Conservation (phyloP, 2,888 invertebrate species). For the Drosophila anomalata region DNA sequence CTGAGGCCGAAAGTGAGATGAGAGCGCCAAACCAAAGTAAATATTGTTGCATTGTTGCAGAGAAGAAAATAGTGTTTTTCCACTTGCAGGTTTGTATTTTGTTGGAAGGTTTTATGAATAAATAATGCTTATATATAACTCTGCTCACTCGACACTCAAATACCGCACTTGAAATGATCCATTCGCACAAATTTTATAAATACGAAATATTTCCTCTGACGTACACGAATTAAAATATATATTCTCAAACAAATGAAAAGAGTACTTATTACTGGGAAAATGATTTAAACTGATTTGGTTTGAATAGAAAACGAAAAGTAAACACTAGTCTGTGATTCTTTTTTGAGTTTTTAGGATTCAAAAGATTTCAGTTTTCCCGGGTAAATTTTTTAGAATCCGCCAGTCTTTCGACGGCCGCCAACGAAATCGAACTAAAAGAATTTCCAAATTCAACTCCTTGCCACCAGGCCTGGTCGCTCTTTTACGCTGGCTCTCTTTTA, state of each 20-base stretch:
- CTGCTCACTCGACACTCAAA: constrained; percentile 51
- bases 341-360: constrained; percentile 13
- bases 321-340: constrained; percentile 28
- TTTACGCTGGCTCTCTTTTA: constrained; percentile 34
- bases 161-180: constrained; percentile 51
- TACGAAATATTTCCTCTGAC: background rate
- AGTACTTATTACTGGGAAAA: background rate
- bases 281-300: background rate
- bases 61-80: constrained; percentile 16
- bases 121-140: constrained; percentile 35
- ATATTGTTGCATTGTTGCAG: constrained; percentile 57
- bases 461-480: constrained; percentile 27
- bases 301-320: constrained; percentile 19
- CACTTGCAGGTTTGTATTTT: constrained; percentile 14
- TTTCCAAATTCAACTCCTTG: constrained; percentile 75
- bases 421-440: constrained; percentile 74
- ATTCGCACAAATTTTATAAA: constrained; percentile 38
- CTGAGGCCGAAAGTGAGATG: constrained; percentile 57
- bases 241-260: constrained; percentile 46
- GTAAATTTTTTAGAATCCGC: constrained; percentile 39
- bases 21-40: constrained; percentile 57
- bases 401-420: constrained; percentile 63
- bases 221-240: constrained; percentile 12
- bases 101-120: constrained; percentile 16
- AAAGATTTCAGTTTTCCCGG: constrained; percentile 49